Evolutionary conservation across 2,888 invertebrate genomes (phyloP).

Genomic region (Fragum whitleyi): DNA sequence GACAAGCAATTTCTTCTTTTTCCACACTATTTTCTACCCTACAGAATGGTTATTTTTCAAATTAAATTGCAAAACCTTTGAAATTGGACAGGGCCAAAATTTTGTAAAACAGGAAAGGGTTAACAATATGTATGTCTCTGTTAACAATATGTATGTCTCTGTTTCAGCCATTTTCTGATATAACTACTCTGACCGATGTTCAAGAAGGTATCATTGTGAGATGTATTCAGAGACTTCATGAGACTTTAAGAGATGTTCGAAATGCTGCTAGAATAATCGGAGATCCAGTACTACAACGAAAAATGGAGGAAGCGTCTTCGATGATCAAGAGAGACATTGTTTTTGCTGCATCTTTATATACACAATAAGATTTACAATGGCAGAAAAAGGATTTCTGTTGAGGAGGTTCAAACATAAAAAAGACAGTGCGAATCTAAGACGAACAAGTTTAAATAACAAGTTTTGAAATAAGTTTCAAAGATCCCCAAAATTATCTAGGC

Average conservation of each 20-base stretch:
- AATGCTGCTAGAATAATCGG: conserved; percentile 97
- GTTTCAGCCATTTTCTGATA: conserved; percentile 93
- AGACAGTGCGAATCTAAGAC: not conserved
- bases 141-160: not conserved
- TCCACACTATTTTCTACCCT: too few relatives aligned
- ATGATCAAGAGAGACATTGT: conserved; percentile 98
- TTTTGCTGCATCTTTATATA: conserved; percentile 97
- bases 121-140: not conserved
- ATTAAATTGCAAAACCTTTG: not conserved
- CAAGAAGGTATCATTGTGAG: conserved; percentile 99
- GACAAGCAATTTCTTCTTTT: too few relatives aligned
- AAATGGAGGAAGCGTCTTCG: conserved; percentile 97
- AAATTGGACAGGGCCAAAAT: not conserved
- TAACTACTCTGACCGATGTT: conserved; percentile 95
- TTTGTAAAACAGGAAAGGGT: too few relatives aligned
- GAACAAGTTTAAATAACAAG: not conserved
- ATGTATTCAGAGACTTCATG: conserved; percentile 98
- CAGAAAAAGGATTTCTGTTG: not conserved
- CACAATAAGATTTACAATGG: conserved; percentile 44
- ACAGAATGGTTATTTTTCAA: too few relatives aligned
- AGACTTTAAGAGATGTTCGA: conserved; percentile 94
- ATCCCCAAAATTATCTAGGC: not conserved
- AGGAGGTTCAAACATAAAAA: too few relatives aligned
- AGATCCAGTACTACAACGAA: conserved; percentile 94
- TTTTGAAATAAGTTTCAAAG: not conserved